Conservation (phyloP, 2,797 vertebrate species). For the Crocidura indochinensis region DNA sequence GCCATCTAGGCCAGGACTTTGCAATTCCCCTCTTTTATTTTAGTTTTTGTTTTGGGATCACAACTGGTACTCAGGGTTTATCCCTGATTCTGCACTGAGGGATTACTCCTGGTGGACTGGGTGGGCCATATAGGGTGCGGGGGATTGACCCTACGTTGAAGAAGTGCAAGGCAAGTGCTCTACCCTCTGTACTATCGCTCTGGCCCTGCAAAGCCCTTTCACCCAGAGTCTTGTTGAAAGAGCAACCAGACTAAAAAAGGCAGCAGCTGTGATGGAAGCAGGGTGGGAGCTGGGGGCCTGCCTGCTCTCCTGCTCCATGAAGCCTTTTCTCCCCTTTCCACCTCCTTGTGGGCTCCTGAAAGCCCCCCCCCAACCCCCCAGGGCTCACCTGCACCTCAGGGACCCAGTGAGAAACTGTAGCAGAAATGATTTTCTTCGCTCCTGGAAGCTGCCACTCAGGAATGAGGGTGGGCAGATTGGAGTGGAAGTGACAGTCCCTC, state of each 20-base stretch:
- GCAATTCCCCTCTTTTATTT: background rate
- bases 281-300: no score
- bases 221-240: slow-evolving; percentile 20
- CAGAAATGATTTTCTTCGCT: slow-evolving; percentile 39
- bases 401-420: slow-evolving; percentile 18
- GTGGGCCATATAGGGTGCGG: no score
- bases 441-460: slow-evolving; percentile 52
- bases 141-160: no score
- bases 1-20: background rate
- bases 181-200: no score
- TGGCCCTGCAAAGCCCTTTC: background rate
- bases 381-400: background rate
- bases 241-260: background rate
- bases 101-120: no score
- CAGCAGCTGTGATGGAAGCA: background rate
- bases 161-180: no score
- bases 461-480: background rate
- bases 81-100: no score
- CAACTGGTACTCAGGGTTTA: no score
- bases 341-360: background rate
- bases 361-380: background rate
- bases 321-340: background rate
- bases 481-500: background rate
- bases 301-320: background rate
- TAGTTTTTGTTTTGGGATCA: no score